These are phyloP conservation scores for Stenolophus ochropezus DNA, from an alignment of 2,888 invertebrate genomes.

Conservation along the genomic window DNA sequence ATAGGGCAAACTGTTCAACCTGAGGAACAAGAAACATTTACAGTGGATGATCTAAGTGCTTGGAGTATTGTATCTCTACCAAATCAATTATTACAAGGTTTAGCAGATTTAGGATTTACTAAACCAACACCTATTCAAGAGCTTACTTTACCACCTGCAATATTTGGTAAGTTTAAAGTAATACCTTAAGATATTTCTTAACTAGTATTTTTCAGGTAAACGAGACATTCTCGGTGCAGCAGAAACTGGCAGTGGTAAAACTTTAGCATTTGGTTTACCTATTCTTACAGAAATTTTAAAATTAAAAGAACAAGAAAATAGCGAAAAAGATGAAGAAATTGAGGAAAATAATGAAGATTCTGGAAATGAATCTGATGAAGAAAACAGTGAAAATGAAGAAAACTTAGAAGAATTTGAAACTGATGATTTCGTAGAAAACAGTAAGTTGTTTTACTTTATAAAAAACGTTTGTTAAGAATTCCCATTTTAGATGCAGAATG, in stretches of 20 bases:
- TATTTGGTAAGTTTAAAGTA: slow-evolving; percentile 78
- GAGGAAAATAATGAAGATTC: slow-evolving; percentile 70
- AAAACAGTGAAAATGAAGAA: slow-evolving; percentile 41
- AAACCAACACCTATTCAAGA: slow-evolving; percentile 93
- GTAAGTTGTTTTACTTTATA: slow-evolving; percentile 18
- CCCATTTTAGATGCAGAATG: slow-evolving; percentile 75
- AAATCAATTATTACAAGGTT: slow-evolving; percentile 80
- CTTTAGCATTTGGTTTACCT: slow-evolving; percentile 97
- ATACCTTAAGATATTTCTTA: not conserved
- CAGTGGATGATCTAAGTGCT: slow-evolving; percentile 74
- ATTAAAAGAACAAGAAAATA: slow-evolving; percentile 72
- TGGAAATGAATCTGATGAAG: not conserved
- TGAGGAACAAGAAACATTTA: slow-evolving; percentile 66
- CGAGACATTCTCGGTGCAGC: slow-evolving; percentile 98
- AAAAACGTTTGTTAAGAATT: not conserved
- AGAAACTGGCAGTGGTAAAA: slow-evolving; percentile 99
- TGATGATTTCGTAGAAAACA: slow-evolving; percentile 58
- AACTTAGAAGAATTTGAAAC: not conserved
- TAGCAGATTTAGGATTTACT: slow-evolving; percentile 85
- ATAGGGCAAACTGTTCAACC: slow-evolving; percentile 58
- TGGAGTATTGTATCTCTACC: slow-evolving; percentile 85
- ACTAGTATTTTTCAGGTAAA: slow-evolving; percentile 73
- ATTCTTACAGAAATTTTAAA: slow-evolving; percentile 90
- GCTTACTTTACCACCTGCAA: slow-evolving; percentile 86
- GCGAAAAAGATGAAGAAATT: slow-evolving; percentile 69